These are phyloP conservation scores for Prostheceraeus crozeri DNA, from an alignment of 2,888 invertebrate genomes.

Conservation along the genomic window DNA sequence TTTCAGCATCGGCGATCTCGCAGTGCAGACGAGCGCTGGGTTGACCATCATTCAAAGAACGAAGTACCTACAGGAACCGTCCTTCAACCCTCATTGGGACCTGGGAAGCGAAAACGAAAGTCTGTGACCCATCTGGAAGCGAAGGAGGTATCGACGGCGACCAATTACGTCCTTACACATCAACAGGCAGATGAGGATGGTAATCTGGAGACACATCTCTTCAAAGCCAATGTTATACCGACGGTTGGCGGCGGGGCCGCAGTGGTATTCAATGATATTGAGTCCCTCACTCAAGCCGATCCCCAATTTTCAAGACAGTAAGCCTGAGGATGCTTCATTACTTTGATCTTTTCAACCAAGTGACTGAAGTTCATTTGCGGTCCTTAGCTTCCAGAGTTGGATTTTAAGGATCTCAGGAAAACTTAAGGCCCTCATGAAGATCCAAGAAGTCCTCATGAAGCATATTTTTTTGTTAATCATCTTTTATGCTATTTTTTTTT, in stretches of 20 bases:
- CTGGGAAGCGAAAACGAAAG: too few species aligned
- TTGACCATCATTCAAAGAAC: slow-evolving; percentile 30
- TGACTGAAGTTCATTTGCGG: too few species aligned
- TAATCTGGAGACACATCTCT: slow-evolving; percentile 80
- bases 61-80: slow-evolving; percentile 65
- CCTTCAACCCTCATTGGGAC: slow-evolving; percentile 72
- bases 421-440: too few species aligned
- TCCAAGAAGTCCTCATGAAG: too few species aligned
- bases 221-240: slow-evolving; percentile 82
- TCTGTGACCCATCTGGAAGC: slow-evolving; percentile 74
- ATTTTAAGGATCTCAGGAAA: too few species aligned
- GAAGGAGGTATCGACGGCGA: slow-evolving; percentile 65
- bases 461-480: too few species aligned
- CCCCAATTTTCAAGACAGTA: background rate
- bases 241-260: slow-evolving; percentile 90
- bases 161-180: slow-evolving; percentile 82
- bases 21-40: slow-evolving; percentile 31
- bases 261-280: slow-evolving; percentile 85
- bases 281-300: slow-evolving; percentile 53
- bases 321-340: too few species aligned
- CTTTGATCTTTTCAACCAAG: too few species aligned
- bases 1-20: slow-evolving; percentile 27
- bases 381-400: too few species aligned
- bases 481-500: too few species aligned
- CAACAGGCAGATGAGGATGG: slow-evolving; percentile 86